Percentiles rank a stretch among this genome's conserved stretches.
phyloP scores from a whole-genome alignment of 2,113 vertebrate genomes.

The Neomonachus schauinslandi region DNA sequence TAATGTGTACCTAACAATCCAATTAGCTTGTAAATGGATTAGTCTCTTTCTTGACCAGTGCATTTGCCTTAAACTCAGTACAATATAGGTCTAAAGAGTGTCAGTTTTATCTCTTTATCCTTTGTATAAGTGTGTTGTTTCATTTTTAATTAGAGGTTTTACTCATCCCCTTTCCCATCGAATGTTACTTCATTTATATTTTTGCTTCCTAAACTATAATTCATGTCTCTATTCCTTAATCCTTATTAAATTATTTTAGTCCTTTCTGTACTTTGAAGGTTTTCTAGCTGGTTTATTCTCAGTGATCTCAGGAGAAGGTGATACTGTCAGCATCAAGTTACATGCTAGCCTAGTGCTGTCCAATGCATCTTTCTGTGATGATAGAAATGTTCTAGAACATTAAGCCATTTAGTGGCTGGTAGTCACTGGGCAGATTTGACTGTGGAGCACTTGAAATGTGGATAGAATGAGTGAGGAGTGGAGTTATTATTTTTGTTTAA shows the following conservation, averaged over 20 bases:
- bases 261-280: not conserved
- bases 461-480: not conserved
- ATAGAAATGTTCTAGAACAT: not conserved
- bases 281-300: not conserved
- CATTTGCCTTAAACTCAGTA: not conserved
- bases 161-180: fast-evolving
- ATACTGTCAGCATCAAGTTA: not conserved
- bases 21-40: constrained; percentile 24
- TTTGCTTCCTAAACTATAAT: not conserved
- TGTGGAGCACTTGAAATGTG: not conserved
- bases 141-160: not conserved
- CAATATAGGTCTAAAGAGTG: not conserved
- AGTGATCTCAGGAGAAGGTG: not conserved
- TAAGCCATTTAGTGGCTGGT: not conserved
- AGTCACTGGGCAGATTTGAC: not conserved
- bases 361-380: not conserved
- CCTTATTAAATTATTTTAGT: not conserved
- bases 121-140: not conserved
- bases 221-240: not conserved
- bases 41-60: not conserved
- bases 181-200: not conserved
- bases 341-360: not conserved
- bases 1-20: not conserved
- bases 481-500: not conserved
- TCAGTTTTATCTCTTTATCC: not conserved